Percentiles rank a stretch among this genome's conserved stretches.
phyloP scores from a whole-genome alignment of 2,797 vertebrate genomes.

The Chelidonichthys spinosus region DNA sequence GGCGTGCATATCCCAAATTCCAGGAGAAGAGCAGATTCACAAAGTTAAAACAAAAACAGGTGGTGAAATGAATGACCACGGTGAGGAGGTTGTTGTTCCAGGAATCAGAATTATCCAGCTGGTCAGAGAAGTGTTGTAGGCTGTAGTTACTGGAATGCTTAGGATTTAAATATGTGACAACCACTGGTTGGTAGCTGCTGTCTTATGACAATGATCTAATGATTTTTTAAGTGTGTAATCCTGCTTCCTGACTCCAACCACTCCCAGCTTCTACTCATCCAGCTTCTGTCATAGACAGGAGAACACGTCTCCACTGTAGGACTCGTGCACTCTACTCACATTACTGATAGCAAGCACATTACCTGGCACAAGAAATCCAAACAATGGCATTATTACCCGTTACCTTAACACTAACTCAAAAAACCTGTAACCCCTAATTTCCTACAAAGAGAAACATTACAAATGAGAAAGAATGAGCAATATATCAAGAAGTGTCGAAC shows the following conservation, averaged over 20 bases:
- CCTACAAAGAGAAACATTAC: conserved; percentile 10
- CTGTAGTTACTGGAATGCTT: not conserved
- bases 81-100: conserved; percentile 7
- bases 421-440: conserved; percentile 7
- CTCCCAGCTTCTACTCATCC: conserved; percentile 44
- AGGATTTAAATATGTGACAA: not conserved
- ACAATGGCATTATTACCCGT: conserved; percentile 22
- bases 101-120: conserved; percentile 37
- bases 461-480: conserved; percentile 19
- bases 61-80: not conserved
- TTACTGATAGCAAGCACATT: conserved; percentile 50
- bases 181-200: not conserved
- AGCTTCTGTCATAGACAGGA: conserved; percentile 28
- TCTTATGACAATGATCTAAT: not conserved
- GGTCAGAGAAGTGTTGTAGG: conserved; percentile 6
- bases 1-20: not conserved
- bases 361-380: conserved; percentile 37
- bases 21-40: conserved; percentile 8
- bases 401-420: conserved; percentile 21
- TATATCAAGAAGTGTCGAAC: not conserved
- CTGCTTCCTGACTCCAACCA: conserved; percentile 46
- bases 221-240: conserved; percentile 12
- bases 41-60: conserved; percentile 11
- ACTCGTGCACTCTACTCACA: conserved; percentile 39
- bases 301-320: conserved; percentile 9